A percentile compares a stretch with the other conserved stretches of the same genome.
phyloP scores from a whole-genome alignment of 2,113 vertebrate genomes.

The Rattus norvegicus region DNA sequence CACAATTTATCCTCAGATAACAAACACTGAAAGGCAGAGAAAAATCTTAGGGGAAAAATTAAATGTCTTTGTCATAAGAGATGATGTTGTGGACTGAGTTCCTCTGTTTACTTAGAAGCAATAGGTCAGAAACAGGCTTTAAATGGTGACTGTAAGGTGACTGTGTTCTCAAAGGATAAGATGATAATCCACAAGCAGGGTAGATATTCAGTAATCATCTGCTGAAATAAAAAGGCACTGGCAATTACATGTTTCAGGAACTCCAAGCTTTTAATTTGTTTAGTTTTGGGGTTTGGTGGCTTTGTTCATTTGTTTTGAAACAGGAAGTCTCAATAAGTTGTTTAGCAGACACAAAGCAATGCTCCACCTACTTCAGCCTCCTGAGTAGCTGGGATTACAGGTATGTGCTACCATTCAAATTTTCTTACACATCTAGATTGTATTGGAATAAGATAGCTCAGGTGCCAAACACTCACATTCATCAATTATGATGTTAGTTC shows the following conservation, averaged over 20 bases:
- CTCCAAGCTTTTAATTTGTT: neutral
- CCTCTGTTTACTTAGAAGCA: neutral
- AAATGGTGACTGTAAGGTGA: neutral
- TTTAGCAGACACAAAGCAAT: neutral
- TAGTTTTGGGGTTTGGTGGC: neutral
- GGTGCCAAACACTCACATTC: neutral
- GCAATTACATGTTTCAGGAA: constrained; percentile 16
- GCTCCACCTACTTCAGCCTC: neutral
- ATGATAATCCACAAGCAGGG: neutral
- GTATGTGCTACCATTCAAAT: neutral
- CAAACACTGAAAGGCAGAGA: constrained; percentile 9
- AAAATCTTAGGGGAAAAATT: constrained; percentile 18
- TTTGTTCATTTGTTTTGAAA: neutral
- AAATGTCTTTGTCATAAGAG: neutral
- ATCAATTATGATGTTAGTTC: neutral
- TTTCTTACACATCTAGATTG: constrained; percentile 28
- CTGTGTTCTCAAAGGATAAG: neutral
- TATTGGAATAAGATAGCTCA: neutral
- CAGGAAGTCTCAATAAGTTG: neutral
- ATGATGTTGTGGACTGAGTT: neutral
- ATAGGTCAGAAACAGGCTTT: neutral
- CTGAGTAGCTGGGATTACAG: neutral
- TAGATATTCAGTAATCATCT: neutral
- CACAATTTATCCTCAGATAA: neutral
- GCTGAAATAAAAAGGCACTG: neutral